Evolutionary conservation across 1,140 invertebrate genomes (phyloP), one percentile per base, ranked within the genome.

Genomic region (Hycleus phaleratus): DNA sequence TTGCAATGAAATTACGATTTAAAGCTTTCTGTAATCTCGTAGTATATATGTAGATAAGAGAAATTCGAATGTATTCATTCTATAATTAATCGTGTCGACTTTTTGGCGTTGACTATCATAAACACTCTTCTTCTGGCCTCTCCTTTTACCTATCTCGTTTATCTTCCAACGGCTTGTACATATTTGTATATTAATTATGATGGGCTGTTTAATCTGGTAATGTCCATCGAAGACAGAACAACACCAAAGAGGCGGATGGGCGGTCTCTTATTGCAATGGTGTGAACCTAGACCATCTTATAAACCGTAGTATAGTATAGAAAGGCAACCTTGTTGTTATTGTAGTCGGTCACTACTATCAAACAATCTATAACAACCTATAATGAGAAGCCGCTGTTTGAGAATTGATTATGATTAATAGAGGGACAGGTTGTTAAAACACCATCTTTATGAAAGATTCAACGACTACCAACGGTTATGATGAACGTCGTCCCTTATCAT

Each of bases 401-500:
- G 70, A 70, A 71, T 71, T 71, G 70, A 71, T 71, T 70, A 71
- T 70, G 68, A 71, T 71, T 71, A 70, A 71, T 69, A 64, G 60
- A 44, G 49, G 62, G 59, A 46, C 55, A n/a, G 9, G 55, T 42
- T 54, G 61, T 47, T 58, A 63, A 64, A 61, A 57, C 58, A 61
- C 59, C 59, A 56, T 58, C 53, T 49, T 59, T 48, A 61, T 32
- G 32, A 7, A 32, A 7, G 32, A 32, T 7, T 32, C 53, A 50
- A 54, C 49, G 25, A 38, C 32, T 47, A 47, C 50, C 47, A 18
- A 18, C 18, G 18, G 18, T 1, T 18, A 18, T 18, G 18, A 18
- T 18, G 18, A 18, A 18, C 18, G 18, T 18, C 1, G 18, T 2
- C 18, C 12, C 18, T 18, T 18, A 18, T 18, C 18, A 18, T 18